A percentile compares a stretch with the other conserved stretches of the same genome.
These are phyloP conservation scores for Dasypolia templi DNA, from an alignment of 2,888 invertebrate species.

Conservation along the genomic window DNA sequence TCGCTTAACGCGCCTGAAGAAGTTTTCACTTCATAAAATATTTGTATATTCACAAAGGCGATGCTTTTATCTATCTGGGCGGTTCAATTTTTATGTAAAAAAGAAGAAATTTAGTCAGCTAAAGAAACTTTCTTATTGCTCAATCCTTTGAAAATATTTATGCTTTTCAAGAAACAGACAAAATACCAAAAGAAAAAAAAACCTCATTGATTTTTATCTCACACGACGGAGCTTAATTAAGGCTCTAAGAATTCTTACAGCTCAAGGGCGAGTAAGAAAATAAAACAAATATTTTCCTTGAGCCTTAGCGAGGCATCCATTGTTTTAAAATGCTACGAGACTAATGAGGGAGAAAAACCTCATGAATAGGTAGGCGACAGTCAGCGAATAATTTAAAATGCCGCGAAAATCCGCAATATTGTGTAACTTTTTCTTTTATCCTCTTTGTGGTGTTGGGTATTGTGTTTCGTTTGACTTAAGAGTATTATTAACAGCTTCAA, in stretches of 20 bases:
- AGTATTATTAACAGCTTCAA: not conserved
- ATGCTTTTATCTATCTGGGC: not conserved
- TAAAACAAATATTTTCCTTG: conserved; percentile 28
- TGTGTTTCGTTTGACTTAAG: conserved; percentile 20
- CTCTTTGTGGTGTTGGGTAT: conserved; percentile 23
- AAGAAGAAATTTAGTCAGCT: not conserved
- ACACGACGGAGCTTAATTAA: conserved; percentile 16
- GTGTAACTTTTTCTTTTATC: conserved; percentile 30
- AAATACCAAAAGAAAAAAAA: conserved; percentile 22
- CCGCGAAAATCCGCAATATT: conserved; percentile 53
- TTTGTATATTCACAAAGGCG: not conserved
- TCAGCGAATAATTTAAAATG: conserved; percentile 37
- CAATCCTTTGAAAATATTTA: conserved; percentile 17
- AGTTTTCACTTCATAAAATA: not conserved
- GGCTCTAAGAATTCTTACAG: conserved; percentile 24
- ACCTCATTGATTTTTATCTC: conserved; percentile 14
- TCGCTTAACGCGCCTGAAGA: too few relatives aligned
- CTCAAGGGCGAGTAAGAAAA: conserved; percentile 31
- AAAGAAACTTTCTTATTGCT: conserved; percentile 10
- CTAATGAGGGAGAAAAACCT: conserved; percentile 58
- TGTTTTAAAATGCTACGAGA: conserved; percentile 50
- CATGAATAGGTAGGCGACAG: conserved; percentile 50
- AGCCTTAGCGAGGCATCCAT: conserved; percentile 36
- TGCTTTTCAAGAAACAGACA: conserved; percentile 13
- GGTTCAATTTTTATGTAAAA: not conserved